phyloP scores from a whole-genome alignment of 1,140 invertebrate genomes.

The Maniola jurtina region DNA sequence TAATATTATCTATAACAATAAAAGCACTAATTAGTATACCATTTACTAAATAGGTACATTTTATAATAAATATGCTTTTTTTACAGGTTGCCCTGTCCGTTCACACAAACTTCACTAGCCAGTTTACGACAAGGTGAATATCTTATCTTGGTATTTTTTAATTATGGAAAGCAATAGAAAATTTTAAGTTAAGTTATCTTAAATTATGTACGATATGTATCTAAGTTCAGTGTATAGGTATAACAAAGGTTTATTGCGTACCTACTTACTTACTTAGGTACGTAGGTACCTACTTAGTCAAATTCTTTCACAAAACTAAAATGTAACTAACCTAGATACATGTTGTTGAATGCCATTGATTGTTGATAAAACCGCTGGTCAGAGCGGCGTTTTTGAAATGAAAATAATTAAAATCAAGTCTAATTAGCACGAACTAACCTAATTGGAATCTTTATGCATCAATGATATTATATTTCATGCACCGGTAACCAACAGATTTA shows the following conservation, averaged over 20 bases:
- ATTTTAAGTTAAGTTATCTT: too few relatives aligned
- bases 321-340: not conserved
- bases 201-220: too few relatives aligned
- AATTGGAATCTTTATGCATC: constrained; percentile 31
- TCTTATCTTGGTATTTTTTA: constrained; percentile 28
- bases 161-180: not conserved
- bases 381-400: not conserved
- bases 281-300: too few relatives aligned
- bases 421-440: constrained; percentile 31
- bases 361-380: not conserved
- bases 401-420: constrained; percentile 29
- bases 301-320: not conserved
- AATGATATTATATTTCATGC: constrained; percentile 31
- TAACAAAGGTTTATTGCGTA: too few relatives aligned
- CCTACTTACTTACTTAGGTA: too few relatives aligned
- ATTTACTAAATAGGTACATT: not conserved
- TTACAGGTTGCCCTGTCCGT: constrained; percentile 77
- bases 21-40: too few relatives aligned
- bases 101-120: constrained; percentile 76
- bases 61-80: constrained; percentile 37
- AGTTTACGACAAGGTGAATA: constrained; percentile 79
- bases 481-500: constrained; percentile 38
- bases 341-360: not conserved
- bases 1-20: too few relatives aligned
- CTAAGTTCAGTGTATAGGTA: too few relatives aligned